phyloP scores from a whole-genome alignment of 2,113 vertebrate species.

The Progne subis region DNA sequence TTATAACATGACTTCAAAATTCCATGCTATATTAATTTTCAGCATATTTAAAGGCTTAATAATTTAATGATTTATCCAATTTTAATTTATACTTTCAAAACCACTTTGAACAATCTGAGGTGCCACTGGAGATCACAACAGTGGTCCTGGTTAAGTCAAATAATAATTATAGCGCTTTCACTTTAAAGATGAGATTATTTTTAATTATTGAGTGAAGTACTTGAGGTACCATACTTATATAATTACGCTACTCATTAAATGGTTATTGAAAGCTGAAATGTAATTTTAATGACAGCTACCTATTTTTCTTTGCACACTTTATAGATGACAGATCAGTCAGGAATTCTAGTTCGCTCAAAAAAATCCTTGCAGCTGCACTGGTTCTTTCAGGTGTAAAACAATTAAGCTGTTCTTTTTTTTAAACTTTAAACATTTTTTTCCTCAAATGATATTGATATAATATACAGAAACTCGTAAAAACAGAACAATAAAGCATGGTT shows the following conservation, averaged over 20 bases:
- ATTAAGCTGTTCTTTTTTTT: conserved; percentile 28
- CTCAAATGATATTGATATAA: conserved; percentile 7
- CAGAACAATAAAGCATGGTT: not conserved
- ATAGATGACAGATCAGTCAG: conserved; percentile 74
- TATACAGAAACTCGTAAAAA: not conserved
- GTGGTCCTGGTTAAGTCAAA: conserved; percentile 78
- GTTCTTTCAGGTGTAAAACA: conserved; percentile 63
- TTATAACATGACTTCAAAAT: conserved; percentile 58
- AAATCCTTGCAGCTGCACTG: conserved; percentile 61
- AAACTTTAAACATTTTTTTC: conserved; percentile 38
- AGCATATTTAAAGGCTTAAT: conserved; percentile 73
- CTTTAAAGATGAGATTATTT: conserved; percentile 81
- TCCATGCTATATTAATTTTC: conserved; percentile 66
- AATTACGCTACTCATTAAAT: conserved; percentile 79
- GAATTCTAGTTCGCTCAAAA: conserved; percentile 63
- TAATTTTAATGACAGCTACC: conserved; percentile 78
- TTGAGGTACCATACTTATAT: conserved; percentile 77
- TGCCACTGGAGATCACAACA: conserved; percentile 75
- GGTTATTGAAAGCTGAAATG: conserved; percentile 77
- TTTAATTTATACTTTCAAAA: conserved; percentile 77
- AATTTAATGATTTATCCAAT: conserved; percentile 76
- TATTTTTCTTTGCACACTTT: conserved; percentile 77
- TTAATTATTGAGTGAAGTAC: conserved; percentile 79
- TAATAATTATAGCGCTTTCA: conserved; percentile 77
- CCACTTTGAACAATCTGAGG: conserved; percentile 69